Evolutionary conservation across 2,113 vertebrate species (phyloP).

Genomic region (Plestiodon gilberti): DNA sequence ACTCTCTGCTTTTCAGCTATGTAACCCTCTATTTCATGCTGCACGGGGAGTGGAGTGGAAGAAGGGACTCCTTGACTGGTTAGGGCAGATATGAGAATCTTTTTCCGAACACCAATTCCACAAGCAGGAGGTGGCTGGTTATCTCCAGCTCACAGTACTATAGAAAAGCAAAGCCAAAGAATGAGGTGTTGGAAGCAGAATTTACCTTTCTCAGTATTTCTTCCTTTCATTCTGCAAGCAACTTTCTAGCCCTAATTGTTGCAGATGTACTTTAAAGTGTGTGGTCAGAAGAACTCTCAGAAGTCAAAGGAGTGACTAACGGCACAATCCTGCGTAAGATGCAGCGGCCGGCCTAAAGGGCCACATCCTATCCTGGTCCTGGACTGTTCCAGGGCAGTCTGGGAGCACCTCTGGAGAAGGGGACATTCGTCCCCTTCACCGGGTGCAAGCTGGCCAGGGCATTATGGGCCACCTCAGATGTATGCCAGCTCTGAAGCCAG

Average conservation of each 20-base stretch:
- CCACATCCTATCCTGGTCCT: too few species aligned
- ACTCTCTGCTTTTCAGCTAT: not conserved
- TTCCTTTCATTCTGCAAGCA: not conserved
- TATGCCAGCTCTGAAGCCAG: too few species aligned
- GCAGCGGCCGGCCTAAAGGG: too few species aligned
- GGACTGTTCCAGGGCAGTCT: too few species aligned
- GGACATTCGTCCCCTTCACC: too few species aligned
- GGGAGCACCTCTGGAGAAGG: too few species aligned
- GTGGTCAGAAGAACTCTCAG: not conserved
- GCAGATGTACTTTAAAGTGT: not conserved
- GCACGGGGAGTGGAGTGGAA: too few species aligned
- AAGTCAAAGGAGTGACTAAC: not conserved
- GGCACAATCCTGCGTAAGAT: too few species aligned
- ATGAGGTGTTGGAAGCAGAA: not conserved
- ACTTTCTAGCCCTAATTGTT: not conserved
- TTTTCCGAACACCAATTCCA: not conserved
- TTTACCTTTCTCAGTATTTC: not conserved
- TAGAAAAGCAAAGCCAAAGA: not conserved
- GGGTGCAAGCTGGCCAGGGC: too few species aligned
- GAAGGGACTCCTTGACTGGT: not conserved
- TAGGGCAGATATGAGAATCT: not conserved
- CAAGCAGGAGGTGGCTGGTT: not conserved
- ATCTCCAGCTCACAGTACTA: not conserved
- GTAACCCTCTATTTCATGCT: not conserved
- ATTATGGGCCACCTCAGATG: too few species aligned